Base-by-base conservation (phyloP, 37 sponge, comb jelly and placozoan genomes). In the Beroe forskalii region DNA sequence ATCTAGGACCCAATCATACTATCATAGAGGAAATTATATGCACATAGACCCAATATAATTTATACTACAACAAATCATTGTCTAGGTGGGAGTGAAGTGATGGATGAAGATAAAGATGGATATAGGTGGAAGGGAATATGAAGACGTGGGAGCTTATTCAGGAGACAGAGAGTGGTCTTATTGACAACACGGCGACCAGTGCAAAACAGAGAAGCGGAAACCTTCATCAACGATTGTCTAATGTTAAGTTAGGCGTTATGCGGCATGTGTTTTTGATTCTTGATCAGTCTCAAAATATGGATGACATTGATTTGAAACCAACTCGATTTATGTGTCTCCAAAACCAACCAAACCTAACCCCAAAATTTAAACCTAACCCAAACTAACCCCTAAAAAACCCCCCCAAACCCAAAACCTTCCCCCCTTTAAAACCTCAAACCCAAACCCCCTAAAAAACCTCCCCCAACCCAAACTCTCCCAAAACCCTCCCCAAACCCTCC, bases 221-320 rank as follows among this genome's bases (percentile, higher is more conserved):
- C 24, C 20, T 80, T 28, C 86, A 80, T 1, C 86, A 80, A 48
- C 28, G 86, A 44, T 37, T 80, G 30, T 80, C 86, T 6, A 80
- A 80, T 80, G 86, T 80, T 0, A 80, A 80, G 55, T 48, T 80
- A 4, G 86, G 86, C 9, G 86, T 80, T 27, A 97, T 95, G 96
- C 61, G 97, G 0, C 96, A 97, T 44, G 25, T 97, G 36, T 93
- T 94, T 86, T 31, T 98, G 31, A 64, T 98, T 0, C 32, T 98
- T 28, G 99, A 98, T 91, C 67, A 60, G 40, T 94, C 95, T 24
- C 42, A 76, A 28, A 60, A 93, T 28, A 98, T 98, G 96, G 69
- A 44, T 4, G 95, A 95, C 41, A 92, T 92, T 62, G 99, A 98
- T 83, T 62, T 98, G 48, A 93, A 91, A 62, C 99, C 99, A 8